Evolutionary conservation across 2,113 vertebrate species (phyloP).

Genomic region (Prolemur simus): DNA sequence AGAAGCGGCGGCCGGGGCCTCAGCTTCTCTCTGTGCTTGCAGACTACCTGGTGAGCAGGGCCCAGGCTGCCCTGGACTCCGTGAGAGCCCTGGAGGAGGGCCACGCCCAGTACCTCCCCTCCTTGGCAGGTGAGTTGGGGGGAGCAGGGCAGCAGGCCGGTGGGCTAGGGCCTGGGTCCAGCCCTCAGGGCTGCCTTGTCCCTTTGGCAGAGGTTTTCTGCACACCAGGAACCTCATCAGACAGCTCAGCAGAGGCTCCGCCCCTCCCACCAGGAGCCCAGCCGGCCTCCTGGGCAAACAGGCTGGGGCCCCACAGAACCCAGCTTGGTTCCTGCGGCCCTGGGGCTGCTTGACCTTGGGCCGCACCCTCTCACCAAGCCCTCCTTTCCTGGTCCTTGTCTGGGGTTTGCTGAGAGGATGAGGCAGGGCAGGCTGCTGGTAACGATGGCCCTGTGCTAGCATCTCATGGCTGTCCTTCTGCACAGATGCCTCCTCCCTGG

Average conservation of each 20-base stretch:
- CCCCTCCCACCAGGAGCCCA: background rate
- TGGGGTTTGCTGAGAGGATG: background rate
- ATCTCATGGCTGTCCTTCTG: rapidly evolving
- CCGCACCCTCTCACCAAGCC: rapidly evolving
- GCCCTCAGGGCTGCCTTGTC: rapidly evolving
- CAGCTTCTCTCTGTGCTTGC: background rate
- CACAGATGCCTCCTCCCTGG: constrained; percentile 90
- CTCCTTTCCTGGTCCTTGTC: background rate
- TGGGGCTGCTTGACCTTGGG: rapidly evolving
- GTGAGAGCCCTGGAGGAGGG: constrained; percentile 88
- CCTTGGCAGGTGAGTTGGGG: constrained; percentile 87
- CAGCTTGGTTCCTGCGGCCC: background rate
- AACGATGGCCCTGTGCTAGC: rapidly evolving
- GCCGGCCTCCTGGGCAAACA: background rate
- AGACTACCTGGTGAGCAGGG: constrained; percentile 96
- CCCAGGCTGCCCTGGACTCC: constrained; percentile 89
- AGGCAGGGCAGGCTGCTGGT: background rate
- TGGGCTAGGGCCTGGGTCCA: rapidly evolving
- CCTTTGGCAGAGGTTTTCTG: rapidly evolving
- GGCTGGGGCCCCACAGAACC: no score
- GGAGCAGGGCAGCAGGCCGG: rapidly evolving
- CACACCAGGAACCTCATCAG: rapidly evolving
- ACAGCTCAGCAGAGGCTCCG: background rate
- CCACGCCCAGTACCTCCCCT: constrained; percentile 88
- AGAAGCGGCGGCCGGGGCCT: rapidly evolving